A percentile compares a stretch with the other conserved stretches of the same genome.
phyloP scores from a whole-genome alignment of 2,888 invertebrate species.

The Eretmocerus hayati region DNA sequence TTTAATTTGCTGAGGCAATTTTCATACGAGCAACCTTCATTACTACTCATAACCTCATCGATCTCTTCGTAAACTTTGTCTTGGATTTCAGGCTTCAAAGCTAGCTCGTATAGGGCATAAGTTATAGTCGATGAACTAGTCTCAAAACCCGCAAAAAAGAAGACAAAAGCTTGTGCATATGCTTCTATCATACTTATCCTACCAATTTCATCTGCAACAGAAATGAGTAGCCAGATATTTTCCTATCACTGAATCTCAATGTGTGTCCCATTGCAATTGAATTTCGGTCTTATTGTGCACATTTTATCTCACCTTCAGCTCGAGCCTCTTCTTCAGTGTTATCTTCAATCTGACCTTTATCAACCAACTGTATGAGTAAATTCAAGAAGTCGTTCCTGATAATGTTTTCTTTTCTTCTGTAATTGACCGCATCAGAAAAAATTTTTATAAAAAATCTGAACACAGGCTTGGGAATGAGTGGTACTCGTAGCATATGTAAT shows the following conservation, averaged over 20 bases:
- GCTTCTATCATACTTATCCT: conserved; percentile 21
- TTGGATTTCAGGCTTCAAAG: conserved; percentile 44
- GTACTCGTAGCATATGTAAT: conserved; percentile 21
- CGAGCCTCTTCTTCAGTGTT: neutral
- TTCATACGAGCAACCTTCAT: conserved; percentile 41
- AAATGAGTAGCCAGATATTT: no score
- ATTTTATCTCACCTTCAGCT: neutral
- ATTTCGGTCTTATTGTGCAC: no score
- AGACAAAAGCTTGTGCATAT: conserved; percentile 24
- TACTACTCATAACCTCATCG: conserved; percentile 32
- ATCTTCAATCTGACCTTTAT: conserved; percentile 1
- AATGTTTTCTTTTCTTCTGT: conserved; percentile 30
- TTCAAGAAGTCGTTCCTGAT: conserved; percentile 26
- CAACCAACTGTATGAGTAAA: conserved; percentile 24
- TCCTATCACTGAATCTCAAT: no score
- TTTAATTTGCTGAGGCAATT: conserved; percentile 44
- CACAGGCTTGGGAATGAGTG: conserved; percentile 19
- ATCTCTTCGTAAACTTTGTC: conserved; percentile 45
- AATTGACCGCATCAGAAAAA: conserved; percentile 31
- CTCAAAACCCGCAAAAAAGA: conserved; percentile 51
- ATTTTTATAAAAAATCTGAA: conserved; percentile 34
- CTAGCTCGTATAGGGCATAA: conserved; percentile 47
- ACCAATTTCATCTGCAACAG: neutral
- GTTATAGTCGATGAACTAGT: conserved; percentile 49
- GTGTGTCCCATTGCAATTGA: neutral